A percentile compares a stretch with the other conserved stretches of the same genome.
Evolutionary conservation across 2,888 invertebrate genomes (phyloP).

Genomic region (Noctua pronuba): DNA sequence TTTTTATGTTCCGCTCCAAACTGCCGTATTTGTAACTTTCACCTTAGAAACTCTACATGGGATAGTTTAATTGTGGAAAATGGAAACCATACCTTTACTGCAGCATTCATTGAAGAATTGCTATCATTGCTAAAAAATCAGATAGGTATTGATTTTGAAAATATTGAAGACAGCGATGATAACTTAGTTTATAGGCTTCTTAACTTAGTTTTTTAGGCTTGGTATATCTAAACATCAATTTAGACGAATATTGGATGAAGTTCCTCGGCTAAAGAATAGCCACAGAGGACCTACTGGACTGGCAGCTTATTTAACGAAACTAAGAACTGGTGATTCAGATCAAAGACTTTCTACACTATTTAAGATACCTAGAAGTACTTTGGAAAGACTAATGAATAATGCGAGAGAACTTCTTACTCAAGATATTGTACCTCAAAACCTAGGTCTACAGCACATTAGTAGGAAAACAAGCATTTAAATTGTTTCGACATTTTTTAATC

Average conservation of each 20-base stretch:
- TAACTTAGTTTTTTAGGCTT: slow-evolving; percentile 14
- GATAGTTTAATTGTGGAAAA: slow-evolving; percentile 17
- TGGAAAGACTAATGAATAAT: slow-evolving; percentile 28
- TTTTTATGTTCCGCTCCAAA: slow-evolving; percentile 19
- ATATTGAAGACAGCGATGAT: slow-evolving; percentile 22
- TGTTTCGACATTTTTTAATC: neutral
- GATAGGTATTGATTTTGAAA: slow-evolving; percentile 36
- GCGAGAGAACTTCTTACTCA: slow-evolving; percentile 2
- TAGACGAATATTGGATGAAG: slow-evolving; percentile 10
- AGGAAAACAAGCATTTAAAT: neutral
- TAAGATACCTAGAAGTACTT: slow-evolving; percentile 23
- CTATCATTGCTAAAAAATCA: slow-evolving; percentile 24
- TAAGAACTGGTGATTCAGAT: too few species aligned
- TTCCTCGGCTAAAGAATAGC: slow-evolving; percentile 9
- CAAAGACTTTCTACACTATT: too few species aligned
- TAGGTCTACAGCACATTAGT: neutral
- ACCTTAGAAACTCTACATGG: slow-evolving; percentile 4
- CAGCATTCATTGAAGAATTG: slow-evolving; percentile 26
- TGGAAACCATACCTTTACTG: slow-evolving; percentile 22
- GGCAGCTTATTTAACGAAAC: too few species aligned
- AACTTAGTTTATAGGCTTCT: slow-evolving; percentile 5
- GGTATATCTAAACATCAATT: slow-evolving; percentile 25
- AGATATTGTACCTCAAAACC: slow-evolving; percentile 4
- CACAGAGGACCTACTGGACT: slow-evolving; percentile 4
- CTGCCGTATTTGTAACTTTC: slow-evolving; percentile 10